Percentiles rank a stretch among this genome's conserved stretches.
Evolutionary conservation across 2,888 invertebrate species (phyloP).

Genomic region (Papilio demoleus): DNA sequence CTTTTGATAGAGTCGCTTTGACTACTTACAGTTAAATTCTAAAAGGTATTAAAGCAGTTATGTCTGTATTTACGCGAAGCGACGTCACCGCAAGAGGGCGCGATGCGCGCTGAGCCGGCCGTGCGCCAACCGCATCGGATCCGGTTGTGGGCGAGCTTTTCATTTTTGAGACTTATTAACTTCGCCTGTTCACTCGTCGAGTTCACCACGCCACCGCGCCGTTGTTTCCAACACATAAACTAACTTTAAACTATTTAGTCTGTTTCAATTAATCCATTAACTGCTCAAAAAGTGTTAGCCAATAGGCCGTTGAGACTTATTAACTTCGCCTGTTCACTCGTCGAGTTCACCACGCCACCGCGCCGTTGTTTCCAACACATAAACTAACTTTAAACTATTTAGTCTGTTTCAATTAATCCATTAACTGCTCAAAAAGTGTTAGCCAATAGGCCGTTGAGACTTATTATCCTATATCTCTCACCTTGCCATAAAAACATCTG

Average conservation of each 20-base stretch:
- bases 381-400: constrained; percentile 18
- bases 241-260: constrained; percentile 11
- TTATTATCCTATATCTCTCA: constrained; percentile 13
- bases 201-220: constrained; percentile 1
- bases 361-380: constrained; percentile 12
- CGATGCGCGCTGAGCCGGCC: constrained; percentile 22
- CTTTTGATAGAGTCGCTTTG: background rate
- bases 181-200: constrained; percentile 26
- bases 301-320: background rate
- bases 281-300: background rate
- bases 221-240: constrained; percentile 18
- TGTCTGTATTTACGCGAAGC: constrained; percentile 29
- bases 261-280: constrained; percentile 4
- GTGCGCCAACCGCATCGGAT: constrained; percentile 32
- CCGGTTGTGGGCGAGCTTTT: constrained; percentile 37
- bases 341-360: constrained; percentile 6
- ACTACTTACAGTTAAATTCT: background rate
- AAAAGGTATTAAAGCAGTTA: constrained; percentile 9
- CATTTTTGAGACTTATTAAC: constrained; percentile 41
- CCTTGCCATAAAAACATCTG: too few species aligned
- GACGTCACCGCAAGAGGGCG: constrained; percentile 30
- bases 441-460: background rate
- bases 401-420: background rate
- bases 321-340: constrained; percentile 30
- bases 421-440: background rate